A percentile compares a stretch with the other conserved stretches of the same genome.
Evolutionary conservation across 2,888 invertebrate species (phyloP).

Genomic region (Cactoblastis cactorum): DNA sequence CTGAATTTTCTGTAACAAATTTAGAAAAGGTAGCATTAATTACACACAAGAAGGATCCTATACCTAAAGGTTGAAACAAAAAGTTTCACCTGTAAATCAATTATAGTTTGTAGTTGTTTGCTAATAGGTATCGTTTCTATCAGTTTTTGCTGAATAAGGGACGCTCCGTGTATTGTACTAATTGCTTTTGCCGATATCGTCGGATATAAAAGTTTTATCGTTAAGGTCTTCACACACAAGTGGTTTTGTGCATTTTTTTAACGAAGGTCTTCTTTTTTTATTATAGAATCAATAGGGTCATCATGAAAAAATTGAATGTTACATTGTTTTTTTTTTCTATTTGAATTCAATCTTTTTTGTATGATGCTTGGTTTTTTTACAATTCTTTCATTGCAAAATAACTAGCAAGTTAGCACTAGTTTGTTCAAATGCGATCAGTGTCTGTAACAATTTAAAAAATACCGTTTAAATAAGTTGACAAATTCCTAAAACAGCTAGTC

Average conservation of each 20-base stretch:
- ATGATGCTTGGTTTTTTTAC: no score
- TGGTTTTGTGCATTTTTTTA: not conserved
- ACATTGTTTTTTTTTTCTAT: no score
- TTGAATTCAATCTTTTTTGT: no score
- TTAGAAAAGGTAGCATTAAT: not conserved
- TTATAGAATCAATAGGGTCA: no score
- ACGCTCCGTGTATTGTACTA: slow-evolving; percentile 33
- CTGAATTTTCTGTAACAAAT: not conserved
- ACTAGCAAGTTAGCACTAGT: no score
- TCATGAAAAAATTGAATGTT: no score
- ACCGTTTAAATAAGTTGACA: not conserved
- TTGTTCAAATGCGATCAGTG: not conserved
- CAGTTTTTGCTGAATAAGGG: slow-evolving; percentile 45
- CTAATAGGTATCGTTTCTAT: slow-evolving; percentile 29
- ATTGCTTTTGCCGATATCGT: slow-evolving; percentile 34
- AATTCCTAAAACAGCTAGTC: not conserved
- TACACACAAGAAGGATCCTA: not conserved
- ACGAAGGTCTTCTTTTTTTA: no score
- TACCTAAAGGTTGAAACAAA: slow-evolving; percentile 24
- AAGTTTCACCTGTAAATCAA: slow-evolving; percentile 46
- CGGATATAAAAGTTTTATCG: slow-evolving; percentile 24
- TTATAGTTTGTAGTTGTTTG: slow-evolving; percentile 42
- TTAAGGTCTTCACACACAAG: not conserved
- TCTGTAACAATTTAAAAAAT: not conserved
- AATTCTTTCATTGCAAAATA: no score